A percentile compares a stretch with the other conserved stretches of the same genome.
Evolutionary conservation across 35 echinoderm and acorn worm species (phyloP).

Genomic region (Apostichopus parvimensis): DNA sequence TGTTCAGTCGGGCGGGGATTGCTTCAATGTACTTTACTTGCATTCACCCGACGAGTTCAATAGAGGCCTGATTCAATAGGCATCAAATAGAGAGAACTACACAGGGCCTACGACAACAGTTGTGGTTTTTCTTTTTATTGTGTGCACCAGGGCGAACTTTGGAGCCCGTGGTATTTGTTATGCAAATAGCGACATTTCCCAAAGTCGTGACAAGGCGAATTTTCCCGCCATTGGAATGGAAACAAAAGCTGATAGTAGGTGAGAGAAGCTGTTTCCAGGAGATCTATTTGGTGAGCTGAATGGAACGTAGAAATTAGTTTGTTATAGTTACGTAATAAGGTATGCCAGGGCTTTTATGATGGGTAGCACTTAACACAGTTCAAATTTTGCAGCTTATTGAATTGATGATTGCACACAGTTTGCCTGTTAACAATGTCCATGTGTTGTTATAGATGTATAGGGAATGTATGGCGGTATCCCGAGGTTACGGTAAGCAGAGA

Average conservation of each 20-base stretch:
- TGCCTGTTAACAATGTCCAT: slow-evolving; percentile 30
- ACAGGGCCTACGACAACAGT: slow-evolving; percentile 47
- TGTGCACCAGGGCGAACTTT: slow-evolving; percentile 57
- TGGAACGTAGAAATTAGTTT: slow-evolving; percentile 15
- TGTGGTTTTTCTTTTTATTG: slow-evolving; percentile 49
- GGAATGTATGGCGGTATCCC: not conserved
- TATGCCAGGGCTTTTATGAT: slow-evolving; percentile 41
- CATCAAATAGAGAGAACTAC: slow-evolving; percentile 24
- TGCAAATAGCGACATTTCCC: slow-evolving; percentile 55
- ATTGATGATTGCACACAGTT: slow-evolving; percentile 23
- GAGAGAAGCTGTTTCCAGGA: slow-evolving; percentile 18
- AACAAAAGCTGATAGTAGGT: slow-evolving; percentile 41
- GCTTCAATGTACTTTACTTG: slow-evolving; percentile 46
- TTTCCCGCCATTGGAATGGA: slow-evolving; percentile 48
- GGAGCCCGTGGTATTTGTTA: slow-evolving; percentile 54
- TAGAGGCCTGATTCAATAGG: slow-evolving; percentile 42
- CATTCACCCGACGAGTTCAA: slow-evolving; percentile 23
- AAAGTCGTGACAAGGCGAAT: slow-evolving; percentile 48
- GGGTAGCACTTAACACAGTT: slow-evolving; percentile 27
- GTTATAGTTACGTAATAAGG: slow-evolving; percentile 35
- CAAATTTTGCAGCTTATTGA: slow-evolving; percentile 18
- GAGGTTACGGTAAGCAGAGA: slow-evolving; percentile 28
- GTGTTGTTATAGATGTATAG: not conserved
- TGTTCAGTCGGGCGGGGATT: slow-evolving; percentile 58
- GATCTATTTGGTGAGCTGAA: slow-evolving; percentile 25